Base-by-base conservation (phyloP, 2,888 invertebrate genomes). In the Hesperia comma region DNA sequence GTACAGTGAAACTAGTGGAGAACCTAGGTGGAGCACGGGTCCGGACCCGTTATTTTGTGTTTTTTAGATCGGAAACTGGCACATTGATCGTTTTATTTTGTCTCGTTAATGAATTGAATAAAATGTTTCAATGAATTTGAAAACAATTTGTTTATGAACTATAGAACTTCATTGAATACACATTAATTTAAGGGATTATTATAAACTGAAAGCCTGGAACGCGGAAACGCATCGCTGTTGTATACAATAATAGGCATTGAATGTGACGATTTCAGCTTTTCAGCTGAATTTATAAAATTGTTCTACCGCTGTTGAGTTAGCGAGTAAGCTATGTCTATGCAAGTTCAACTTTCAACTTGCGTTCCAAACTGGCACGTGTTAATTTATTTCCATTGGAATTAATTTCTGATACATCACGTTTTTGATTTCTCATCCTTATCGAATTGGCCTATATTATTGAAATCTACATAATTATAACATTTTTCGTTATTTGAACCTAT, bases 81-180 rank as follows among this genome's bases (percentile, higher is more conserved):
- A 37, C 37, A 0, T 10, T 8, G 2, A 0, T 8, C 8, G 2
- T 37, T 37, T 37, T 37, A 37, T 10, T 10, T 1, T 37, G 7
- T 37, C 37, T 10, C 10, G 10, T 37, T 12, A 37, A 49, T 43
- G 46, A 63, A 63, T 55, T 63, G 54, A 33, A 54, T 33, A 15
- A 43, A 21, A 46, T 12, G 12, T 19, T 19, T 33, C 19, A 56
- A 33, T 56, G 51, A 57, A 57, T 63, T 63, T 57, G 40, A n/a
- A 64, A 64, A 64, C 57, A 37, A 64, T 58, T 64, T 53, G 57
- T 64, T 64, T 64, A 26, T 58, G 32, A 58, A 57, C 41, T n/a
- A 41, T 64, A 58, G 26, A 58, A 58, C 41, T 19, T 49, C 53
- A 49, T 57, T 58, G 41, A 26, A 51, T 64, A 41, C 33, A 19